phyloP scores from a whole-genome alignment of 2,888 invertebrate genomes.

The Ceratothoa steindachneri region DNA sequence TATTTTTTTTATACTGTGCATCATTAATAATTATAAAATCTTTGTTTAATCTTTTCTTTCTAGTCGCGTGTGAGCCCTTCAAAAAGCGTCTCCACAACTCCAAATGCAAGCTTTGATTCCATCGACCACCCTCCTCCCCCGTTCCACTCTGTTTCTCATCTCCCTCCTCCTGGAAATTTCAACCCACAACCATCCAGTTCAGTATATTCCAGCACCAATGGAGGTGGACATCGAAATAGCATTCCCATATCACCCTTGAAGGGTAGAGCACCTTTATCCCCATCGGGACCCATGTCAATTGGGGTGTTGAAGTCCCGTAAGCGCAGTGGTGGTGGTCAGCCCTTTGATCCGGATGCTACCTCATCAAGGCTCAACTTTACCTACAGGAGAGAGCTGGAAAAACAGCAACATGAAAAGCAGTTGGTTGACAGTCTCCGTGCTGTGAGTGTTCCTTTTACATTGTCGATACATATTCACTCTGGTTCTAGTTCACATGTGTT shows the following conservation, averaged over 20 bases:
- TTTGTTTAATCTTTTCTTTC: background rate
- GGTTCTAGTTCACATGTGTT: no score
- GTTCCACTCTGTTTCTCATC: conserved; percentile 13
- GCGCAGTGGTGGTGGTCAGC: conserved; percentile 33
- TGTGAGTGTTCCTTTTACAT: conserved; percentile 65
- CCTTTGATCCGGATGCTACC: conserved; percentile 37
- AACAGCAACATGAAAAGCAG: conserved; percentile 82
- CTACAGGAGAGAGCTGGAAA: conserved; percentile 85
- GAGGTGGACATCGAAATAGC: background rate
- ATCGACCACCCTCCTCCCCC: conserved; percentile 23
- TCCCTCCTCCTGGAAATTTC: background rate
- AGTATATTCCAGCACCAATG: background rate
- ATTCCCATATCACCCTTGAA: background rate
- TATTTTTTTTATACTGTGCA: no score
- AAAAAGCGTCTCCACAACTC: conserved; percentile 34
- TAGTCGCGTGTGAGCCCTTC: conserved; percentile 45
- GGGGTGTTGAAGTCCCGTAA: conserved; percentile 26
- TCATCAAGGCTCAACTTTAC: conserved; percentile 68
- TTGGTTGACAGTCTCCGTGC: conserved; percentile 74
- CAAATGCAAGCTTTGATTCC: conserved; percentile 41
- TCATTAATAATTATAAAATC: no score
- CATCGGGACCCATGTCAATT: background rate
- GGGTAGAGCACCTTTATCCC: background rate
- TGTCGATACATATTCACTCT: no score
- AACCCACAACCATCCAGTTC: background rate